phyloP scores from a whole-genome alignment of 2,113 vertebrate species.

The Trematomus loennbergii region DNA sequence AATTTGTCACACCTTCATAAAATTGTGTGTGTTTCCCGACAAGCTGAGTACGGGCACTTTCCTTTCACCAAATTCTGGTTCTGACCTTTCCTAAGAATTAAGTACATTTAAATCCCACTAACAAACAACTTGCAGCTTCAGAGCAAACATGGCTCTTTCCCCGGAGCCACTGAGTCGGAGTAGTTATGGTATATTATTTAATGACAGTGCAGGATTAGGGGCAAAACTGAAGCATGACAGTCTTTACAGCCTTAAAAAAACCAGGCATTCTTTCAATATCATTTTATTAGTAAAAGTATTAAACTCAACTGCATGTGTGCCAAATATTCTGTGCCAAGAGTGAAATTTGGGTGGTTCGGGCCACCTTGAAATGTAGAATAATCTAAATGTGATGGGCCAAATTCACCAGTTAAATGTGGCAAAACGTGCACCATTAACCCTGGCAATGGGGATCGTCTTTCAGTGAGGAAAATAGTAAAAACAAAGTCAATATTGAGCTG shows the following conservation, averaged over 20 bases:
- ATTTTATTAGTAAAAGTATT: constrained; percentile 2
- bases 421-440: constrained; percentile 40
- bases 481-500: constrained; percentile 77
- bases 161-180: constrained; percentile 30
- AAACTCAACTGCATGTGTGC: constrained; percentile 14
- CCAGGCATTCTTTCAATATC: constrained; percentile 1
- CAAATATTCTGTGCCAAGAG: constrained; percentile 13
- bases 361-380: constrained; percentile 28
- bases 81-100: constrained; percentile 27
- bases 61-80: constrained; percentile 37
- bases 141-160: constrained; percentile 58
- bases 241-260: constrained; percentile 28
- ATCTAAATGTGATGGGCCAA: constrained; percentile 1
- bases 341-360: constrained; percentile 44
- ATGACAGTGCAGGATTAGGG: constrained; percentile 16
- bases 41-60: constrained; percentile 36
- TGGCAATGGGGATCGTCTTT: constrained; percentile 62
- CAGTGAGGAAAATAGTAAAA: constrained; percentile 74
- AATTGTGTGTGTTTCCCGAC: constrained; percentile 12
- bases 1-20: background rate
- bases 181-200: constrained; percentile 36
- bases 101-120: constrained; percentile 36
- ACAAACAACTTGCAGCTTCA: constrained; percentile 51
- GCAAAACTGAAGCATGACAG: constrained; percentile 15
- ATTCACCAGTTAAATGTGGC: constrained; percentile 36